A percentile compares a stretch with the other conserved stretches of the same genome.
phyloP scores from a whole-genome alignment of 2,888 invertebrate species.

The Melanotus villosus region DNA sequence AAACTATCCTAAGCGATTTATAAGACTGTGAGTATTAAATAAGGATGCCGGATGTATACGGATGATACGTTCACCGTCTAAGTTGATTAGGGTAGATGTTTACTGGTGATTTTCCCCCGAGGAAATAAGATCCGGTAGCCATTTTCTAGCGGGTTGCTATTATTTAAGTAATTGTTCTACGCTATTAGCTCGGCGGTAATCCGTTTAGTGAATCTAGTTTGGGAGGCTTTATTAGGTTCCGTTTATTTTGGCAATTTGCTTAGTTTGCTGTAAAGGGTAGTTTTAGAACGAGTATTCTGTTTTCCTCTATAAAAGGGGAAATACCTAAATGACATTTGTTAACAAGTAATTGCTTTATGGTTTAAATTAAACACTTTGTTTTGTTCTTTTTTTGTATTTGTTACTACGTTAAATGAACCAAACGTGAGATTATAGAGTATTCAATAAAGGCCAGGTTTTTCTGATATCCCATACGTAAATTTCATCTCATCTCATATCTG shows the following conservation, averaged over 20 bases:
- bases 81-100: constrained; percentile 59
- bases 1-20: constrained; percentile 57
- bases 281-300: constrained; percentile 16
- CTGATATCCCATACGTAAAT: too few species aligned
- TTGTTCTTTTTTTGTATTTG: too few species aligned
- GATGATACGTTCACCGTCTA: constrained; percentile 36
- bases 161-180: constrained; percentile 68
- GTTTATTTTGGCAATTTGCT: constrained; percentile 50
- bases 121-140: constrained; percentile 67
- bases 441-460: too few species aligned
- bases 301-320: background rate
- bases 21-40: constrained; percentile 50
- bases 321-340: background rate
- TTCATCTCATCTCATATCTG: too few species aligned
- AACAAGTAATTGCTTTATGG: too few species aligned
- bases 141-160: constrained; percentile 66
- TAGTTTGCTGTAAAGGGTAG: constrained; percentile 38
- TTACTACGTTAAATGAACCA: too few species aligned
- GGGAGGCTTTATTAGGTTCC: constrained; percentile 58
- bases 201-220: constrained; percentile 66
- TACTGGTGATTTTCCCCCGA: constrained; percentile 65
- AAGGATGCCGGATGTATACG: background rate
- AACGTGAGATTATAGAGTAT: too few species aligned
- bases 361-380: too few species aligned
- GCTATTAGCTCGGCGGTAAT: constrained; percentile 66